These are phyloP conservation scores for Myotis planiceps DNA, from an alignment of 2,797 vertebrate genomes.

Conservation along the genomic window DNA sequence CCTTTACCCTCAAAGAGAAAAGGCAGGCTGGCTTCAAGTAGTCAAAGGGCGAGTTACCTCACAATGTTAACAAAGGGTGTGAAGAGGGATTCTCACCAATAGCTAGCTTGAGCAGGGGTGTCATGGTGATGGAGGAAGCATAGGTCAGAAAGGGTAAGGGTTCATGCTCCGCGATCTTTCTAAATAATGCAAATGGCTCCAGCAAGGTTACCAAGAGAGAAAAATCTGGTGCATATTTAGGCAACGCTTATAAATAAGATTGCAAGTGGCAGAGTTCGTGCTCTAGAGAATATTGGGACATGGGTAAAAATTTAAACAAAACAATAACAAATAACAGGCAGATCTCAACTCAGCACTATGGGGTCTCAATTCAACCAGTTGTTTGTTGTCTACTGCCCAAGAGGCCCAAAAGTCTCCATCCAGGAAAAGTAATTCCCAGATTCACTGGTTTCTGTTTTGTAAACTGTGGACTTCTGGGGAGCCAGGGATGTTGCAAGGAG, in stretches of 20 bases:
- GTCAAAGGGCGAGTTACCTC: not conserved
- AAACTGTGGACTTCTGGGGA: not conserved
- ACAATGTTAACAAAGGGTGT: not conserved
- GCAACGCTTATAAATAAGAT: not conserved
- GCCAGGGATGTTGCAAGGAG: not conserved
- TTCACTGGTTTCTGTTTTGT: not conserved
- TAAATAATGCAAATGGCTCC: not conserved
- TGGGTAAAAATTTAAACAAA: not conserved
- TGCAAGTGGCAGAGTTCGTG: not conserved
- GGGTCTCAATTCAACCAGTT: not conserved
- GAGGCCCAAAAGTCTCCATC: not conserved
- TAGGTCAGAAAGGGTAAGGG: not conserved
- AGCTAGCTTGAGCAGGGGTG: rapidly evolving
- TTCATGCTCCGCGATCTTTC: not conserved
- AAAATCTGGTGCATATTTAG: not conserved
- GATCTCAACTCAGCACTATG: not conserved
- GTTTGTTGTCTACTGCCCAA: not conserved
- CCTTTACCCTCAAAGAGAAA: not conserved
- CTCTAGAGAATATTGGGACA: not conserved
- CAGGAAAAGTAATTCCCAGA: not conserved
- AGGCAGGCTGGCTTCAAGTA: not conserved
- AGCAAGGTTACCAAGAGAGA: not conserved
- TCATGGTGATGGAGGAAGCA: not conserved
- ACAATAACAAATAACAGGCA: not conserved
- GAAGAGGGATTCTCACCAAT: not conserved